Base-by-base conservation (phyloP, 2,888 invertebrate genomes). In the Morinoia aosen region DNA sequence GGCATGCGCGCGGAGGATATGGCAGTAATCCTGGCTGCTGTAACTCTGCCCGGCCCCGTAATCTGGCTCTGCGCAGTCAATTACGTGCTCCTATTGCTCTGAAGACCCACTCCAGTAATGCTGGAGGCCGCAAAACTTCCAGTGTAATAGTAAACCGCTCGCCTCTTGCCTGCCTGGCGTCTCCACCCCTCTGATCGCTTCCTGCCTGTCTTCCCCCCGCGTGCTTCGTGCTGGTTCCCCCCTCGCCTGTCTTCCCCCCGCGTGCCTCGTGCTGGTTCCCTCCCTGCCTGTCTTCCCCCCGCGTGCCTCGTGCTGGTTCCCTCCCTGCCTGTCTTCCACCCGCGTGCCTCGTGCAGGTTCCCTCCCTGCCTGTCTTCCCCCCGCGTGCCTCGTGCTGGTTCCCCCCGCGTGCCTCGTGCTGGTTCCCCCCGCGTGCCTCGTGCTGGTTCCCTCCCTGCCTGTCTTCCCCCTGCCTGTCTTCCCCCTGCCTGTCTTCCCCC, bases 61-160 rank as follows among this genome's bases (percentile, higher is more conserved):
- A 90, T 90, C 90, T 90, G 90, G 90, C 90, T 90, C 90, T 90
- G 90, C 90, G 90, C 90, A 90, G 90, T 90, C 90, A 90, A 90
- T 90, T 90, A 90, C 90, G 90, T 14, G 90, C 90, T 90, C 90
- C 48, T 90, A 90, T 90, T 90, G 90, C 90, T 48, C 90, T 90
- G 90, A 90, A 90, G 90, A 90, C 90, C 90, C 90, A 90, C 90
- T 90, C 40, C 90, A 90, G 90, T 90, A 90, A 90, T 90, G 90
- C 90, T 90, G 90, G 90, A 90, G 90, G 90, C 90, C 90, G 90
- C 90, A 90, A 90, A 90, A 90, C 94, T 58, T 58, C 94, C 61
- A 39, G 90, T 90, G 90, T 90, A 90, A 90, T 90, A 90, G 90
- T 90, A 90, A 90, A 90, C 90, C 94, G 61, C 58, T 64, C 61